Conservation (phyloP, 2,888 invertebrate species). For the Orthosia incerta region DNA sequence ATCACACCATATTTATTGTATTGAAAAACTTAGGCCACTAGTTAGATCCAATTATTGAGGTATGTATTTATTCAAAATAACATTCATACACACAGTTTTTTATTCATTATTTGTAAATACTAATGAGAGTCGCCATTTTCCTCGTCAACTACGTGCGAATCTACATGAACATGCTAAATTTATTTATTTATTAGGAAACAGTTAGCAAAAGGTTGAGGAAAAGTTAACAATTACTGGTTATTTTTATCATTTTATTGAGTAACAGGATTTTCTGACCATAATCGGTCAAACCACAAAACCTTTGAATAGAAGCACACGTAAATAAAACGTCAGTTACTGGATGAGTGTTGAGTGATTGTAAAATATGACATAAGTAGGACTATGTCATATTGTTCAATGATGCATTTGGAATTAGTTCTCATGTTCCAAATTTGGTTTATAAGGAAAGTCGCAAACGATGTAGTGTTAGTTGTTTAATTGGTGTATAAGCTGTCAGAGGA, state of each 20-base stretch:
- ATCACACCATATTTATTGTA: too few species aligned
- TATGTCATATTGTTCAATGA: neutral
- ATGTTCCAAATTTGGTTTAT: neutral
- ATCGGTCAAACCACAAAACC: constrained; percentile 3
- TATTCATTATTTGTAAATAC: too few species aligned
- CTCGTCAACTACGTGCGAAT: constrained; percentile 23
- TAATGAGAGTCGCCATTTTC: too few species aligned
- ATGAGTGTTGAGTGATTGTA: neutral
- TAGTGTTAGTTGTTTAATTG: neutral
- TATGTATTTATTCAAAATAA: too few species aligned
- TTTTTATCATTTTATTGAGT: constrained; percentile 23
- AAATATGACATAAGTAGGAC: too few species aligned
- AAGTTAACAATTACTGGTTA: constrained; percentile 20
- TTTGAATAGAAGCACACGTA: neutral
- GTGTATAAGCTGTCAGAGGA: neutral
- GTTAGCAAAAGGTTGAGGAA: constrained; percentile 36
- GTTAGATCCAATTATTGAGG: too few species aligned
- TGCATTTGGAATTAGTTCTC: neutral
- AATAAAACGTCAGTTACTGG: neutral
- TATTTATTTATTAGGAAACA: neutral
- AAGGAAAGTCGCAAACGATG: neutral
- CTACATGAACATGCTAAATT: neutral
- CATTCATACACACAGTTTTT: too few species aligned
- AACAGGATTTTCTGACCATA: constrained; percentile 35
- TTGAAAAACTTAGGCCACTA: too few species aligned